Conservation (phyloP, 2,797 vertebrate species). For the Tenualosa thibaudeaui region DNA sequence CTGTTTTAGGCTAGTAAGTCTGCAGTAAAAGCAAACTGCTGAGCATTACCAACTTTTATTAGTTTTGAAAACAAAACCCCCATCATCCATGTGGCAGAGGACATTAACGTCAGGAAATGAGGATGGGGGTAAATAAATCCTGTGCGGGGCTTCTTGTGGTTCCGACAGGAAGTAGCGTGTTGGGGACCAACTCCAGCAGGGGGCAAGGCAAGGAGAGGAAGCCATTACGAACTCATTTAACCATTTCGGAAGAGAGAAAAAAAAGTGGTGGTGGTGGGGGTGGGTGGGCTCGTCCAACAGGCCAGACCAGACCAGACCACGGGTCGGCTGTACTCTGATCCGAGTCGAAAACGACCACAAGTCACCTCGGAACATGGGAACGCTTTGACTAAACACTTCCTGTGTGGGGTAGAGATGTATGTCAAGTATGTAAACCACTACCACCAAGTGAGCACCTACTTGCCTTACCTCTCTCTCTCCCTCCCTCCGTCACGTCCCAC, state of each 20-base stretch:
- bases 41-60: slow-evolving; percentile 69
- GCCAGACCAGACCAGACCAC: slow-evolving; percentile 3
- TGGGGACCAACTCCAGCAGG: slow-evolving; percentile 59
- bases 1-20: slow-evolving; percentile 25
- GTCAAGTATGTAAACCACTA: slow-evolving; percentile 67
- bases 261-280: slow-evolving; percentile 29
- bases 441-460: slow-evolving; percentile 3
- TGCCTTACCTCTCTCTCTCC: not conserved
- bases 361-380: slow-evolving; percentile 72
- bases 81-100: slow-evolving; percentile 68
- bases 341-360: slow-evolving; percentile 51
- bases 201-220: slow-evolving; percentile 55
- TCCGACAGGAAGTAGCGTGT: slow-evolving; percentile 74
- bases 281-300: not conserved
- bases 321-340: slow-evolving; percentile 22
- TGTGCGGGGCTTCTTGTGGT: slow-evolving; percentile 66
- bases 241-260: slow-evolving; percentile 57
- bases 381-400: slow-evolving; percentile 72
- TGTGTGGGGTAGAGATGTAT: slow-evolving; percentile 73
- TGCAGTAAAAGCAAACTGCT: slow-evolving; percentile 63
- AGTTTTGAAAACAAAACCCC: slow-evolving; percentile 67
- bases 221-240: slow-evolving; percentile 75
- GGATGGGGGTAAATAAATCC: slow-evolving; percentile 68
- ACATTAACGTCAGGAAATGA: slow-evolving; percentile 75
- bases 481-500: slow-evolving; percentile 45